These are phyloP conservation scores for Ellobius talpinus DNA, from an alignment of 2,113 vertebrate genomes.

Conservation along the genomic window DNA sequence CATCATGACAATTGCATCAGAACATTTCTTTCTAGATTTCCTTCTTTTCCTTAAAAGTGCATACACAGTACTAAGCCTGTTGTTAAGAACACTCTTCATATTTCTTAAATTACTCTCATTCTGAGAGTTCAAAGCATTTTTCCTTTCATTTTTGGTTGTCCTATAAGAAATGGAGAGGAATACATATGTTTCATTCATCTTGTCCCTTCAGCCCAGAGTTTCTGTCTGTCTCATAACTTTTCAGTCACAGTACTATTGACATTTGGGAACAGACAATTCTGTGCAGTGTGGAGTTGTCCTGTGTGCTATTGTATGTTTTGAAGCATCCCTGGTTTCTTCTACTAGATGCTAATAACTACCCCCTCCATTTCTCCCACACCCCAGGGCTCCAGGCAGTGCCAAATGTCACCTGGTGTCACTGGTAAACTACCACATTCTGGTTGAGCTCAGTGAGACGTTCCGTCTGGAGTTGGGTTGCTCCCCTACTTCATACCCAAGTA, in stretches of 20 bases:
- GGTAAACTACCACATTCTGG: not conserved
- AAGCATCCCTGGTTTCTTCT: not conserved
- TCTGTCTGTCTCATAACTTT: not conserved
- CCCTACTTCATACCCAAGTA: too few species aligned
- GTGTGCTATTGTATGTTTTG: not conserved
- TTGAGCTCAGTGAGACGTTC: not conserved
- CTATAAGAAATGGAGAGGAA: not conserved
- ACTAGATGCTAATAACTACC: not conserved
- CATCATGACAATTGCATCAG: not conserved
- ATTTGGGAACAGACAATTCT: not conserved
- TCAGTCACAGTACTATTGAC: not conserved
- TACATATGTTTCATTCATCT: not conserved
- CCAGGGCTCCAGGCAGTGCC: not conserved
- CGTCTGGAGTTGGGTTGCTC: not conserved
- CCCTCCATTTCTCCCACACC: fast-evolving
- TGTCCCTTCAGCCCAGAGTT: not conserved
- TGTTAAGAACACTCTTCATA: not conserved
- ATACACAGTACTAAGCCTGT: not conserved
- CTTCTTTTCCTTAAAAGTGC: conserved; percentile 30
- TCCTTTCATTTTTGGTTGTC: not conserved
- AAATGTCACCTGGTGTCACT: not conserved
- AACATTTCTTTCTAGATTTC: not conserved
- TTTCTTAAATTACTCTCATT: conserved; percentile 9
- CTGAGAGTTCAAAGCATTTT: not conserved
- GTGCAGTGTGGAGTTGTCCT: not conserved